These are phyloP conservation scores for Strigamia transsilvanica DNA, from an alignment of 2,888 invertebrate species.

Conservation along the genomic window DNA sequence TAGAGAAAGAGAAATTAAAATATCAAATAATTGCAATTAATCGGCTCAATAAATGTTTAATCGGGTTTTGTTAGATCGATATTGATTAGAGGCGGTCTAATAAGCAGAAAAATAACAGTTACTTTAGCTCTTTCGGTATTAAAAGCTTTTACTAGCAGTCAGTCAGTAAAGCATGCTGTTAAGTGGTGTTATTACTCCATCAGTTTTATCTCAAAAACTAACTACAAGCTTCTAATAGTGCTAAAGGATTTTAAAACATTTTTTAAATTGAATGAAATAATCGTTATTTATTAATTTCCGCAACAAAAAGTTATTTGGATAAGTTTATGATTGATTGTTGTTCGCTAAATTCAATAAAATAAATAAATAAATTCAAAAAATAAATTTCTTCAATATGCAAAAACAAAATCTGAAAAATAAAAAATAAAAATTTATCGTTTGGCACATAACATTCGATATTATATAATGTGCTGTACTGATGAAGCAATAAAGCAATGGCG, in stretches of 20 bases:
- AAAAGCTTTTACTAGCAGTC: constrained; percentile 21
- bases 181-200: constrained; percentile 24
- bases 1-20: neutral
- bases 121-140: neutral
- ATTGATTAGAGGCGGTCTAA: constrained; percentile 2
- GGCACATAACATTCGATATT: neutral
- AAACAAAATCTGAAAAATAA: neutral
- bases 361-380: neutral
- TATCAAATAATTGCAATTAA: neutral
- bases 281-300: neutral
- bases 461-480: neutral
- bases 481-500: constrained; percentile 13
- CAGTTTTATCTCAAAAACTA: neutral
- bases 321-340: neutral
- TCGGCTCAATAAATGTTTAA: neutral
- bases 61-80: neutral
- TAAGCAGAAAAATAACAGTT: neutral
- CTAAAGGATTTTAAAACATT: neutral
- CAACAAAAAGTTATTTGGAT: neutral
- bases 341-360: neutral
- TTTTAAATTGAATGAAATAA: no score
- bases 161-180: constrained; percentile 13
- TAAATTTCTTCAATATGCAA: neutral
- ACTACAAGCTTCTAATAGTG: neutral
- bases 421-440: neutral